These are phyloP conservation scores for Trachelus stipa DNA, from an alignment of 2,888 invertebrate species.

Conservation along the genomic window DNA sequence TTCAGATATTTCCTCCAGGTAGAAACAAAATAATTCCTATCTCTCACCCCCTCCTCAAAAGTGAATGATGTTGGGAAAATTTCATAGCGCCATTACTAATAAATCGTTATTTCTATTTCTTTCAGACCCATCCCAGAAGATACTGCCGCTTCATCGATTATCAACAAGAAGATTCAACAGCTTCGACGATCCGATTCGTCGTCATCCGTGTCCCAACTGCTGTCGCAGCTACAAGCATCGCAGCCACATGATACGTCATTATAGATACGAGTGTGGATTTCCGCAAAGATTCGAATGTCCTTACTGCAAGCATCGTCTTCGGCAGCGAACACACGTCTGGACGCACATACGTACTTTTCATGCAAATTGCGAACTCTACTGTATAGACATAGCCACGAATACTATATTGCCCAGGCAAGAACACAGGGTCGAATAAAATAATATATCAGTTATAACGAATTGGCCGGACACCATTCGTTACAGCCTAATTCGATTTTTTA, in stretches of 20 bases:
- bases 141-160: not conserved
- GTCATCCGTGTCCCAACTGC: slow-evolving; percentile 70
- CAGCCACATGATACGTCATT: slow-evolving; percentile 72
- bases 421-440: slow-evolving; percentile 33
- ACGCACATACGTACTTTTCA: slow-evolving; percentile 59
- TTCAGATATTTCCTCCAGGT: too few relatives aligned
- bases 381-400: slow-evolving; percentile 58
- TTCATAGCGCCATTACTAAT: too few relatives aligned
- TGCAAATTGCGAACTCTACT: slow-evolving; percentile 53
- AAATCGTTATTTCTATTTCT: too few relatives aligned
- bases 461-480: too few relatives aligned
- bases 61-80: too few relatives aligned
- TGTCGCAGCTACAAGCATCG: slow-evolving; percentile 73
- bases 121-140: not conserved
- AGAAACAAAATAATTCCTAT: not conserved
- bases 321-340: slow-evolving; percentile 61
- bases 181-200: slow-evolving; percentile 24
- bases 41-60: too few relatives aligned
- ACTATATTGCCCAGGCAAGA: slow-evolving; percentile 45
- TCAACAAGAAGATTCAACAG: not conserved
- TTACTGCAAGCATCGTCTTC: slow-evolving; percentile 58
- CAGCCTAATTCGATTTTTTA: too few relatives aligned
- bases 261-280: slow-evolving; percentile 66
- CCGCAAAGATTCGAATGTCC: slow-evolving; percentile 63
- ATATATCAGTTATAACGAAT: too few relatives aligned